Evolutionary conservation across 1,140 invertebrate species (phyloP), one percentile per base, ranked within the genome.

Genomic region (Platorchestia sp.): DNA sequence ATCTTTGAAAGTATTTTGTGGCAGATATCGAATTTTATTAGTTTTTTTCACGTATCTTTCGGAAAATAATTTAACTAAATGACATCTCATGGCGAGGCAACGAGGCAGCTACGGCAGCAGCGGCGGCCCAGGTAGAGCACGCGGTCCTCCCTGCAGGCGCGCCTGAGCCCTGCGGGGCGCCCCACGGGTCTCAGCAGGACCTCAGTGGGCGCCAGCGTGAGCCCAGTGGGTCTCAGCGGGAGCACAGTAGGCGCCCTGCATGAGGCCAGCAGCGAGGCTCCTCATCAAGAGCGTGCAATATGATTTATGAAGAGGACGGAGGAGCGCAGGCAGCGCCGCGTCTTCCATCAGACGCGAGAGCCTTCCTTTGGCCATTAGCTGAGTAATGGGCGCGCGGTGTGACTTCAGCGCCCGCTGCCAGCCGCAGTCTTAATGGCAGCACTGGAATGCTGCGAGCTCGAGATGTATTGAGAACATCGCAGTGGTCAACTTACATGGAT

Each of bases 291-390:
- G 7, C 19, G 43, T 93, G 91, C 91, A 93, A 93, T 93, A 93
- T 93, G 91, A 93, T 93, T 93, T 93, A 93, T 93, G 59, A 75
- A 75, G 10, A 75, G 59, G 10, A 14, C 44, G 10, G 44, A 36
- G 43, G 7, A 89, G 41, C 87, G 36, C 87, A 42, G 41, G 36
- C 87, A 89, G 87, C 41, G 87, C 14, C n/a, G 41, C n/a, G 27
- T 89, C 87, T 89, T 89, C 87, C 87, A 89, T 89, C 87, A 89
- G 87, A 44, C 6, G 87, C 87, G n/a, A 44, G 59, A 89, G 43
- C n/a, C 87, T 89, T 89, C 87, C 43, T 89, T 41, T 5, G 43
- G 87, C 87, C 27, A 89, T 89, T 89, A 89, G 87, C 14, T 89
- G 43, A 41, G 43, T 89, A 89, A 89, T 89, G 87, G 87, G 43